A percentile compares a stretch with the other conserved stretches of the same genome.
Conservation (phyloP, 1,140 invertebrate genomes). For the Meloidogyne exigua region DNA sequence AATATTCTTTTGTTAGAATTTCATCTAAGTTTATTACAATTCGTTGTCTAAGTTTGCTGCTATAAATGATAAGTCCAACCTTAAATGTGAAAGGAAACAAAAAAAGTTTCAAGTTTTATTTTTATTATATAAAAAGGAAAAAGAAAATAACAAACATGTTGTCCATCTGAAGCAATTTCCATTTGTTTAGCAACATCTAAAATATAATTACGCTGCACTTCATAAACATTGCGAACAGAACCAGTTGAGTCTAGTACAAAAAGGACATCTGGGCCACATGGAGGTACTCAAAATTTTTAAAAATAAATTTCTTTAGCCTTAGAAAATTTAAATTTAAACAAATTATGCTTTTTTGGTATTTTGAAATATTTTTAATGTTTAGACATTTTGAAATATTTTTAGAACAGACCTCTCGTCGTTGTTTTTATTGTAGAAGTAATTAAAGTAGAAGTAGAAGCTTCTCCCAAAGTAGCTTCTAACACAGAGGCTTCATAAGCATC, state of each 20-base stretch:
- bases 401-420: too few species aligned
- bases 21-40: conserved; percentile 29
- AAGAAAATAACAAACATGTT: conserved; percentile 10
- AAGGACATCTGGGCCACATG: conserved; percentile 16
- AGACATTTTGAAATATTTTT: neutral
- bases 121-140: too few species aligned
- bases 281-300: conserved; percentile 1
- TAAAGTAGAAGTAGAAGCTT: neutral
- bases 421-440: neutral
- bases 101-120: too few species aligned
- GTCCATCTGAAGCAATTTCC: conserved; percentile 17
- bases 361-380: neutral
- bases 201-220: conserved; percentile 19
- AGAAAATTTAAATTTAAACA: too few species aligned
- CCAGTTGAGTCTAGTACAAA: conserved; percentile 33
- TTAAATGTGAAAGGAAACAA: too few species aligned
- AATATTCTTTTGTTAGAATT: neutral
- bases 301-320: neutral
- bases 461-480: neutral
- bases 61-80: conserved; percentile 30
- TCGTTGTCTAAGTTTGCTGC: conserved; percentile 26
- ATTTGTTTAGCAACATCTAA: conserved; percentile 16
- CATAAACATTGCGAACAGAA: conserved; percentile 16
- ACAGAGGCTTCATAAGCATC: neutral
- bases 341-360: neutral